A percentile compares a stretch with the other conserved stretches of the same genome.
Evolutionary conservation across 1,140 invertebrate genomes (phyloP).

Genomic region (Dermatophagoides farinae): DNA sequence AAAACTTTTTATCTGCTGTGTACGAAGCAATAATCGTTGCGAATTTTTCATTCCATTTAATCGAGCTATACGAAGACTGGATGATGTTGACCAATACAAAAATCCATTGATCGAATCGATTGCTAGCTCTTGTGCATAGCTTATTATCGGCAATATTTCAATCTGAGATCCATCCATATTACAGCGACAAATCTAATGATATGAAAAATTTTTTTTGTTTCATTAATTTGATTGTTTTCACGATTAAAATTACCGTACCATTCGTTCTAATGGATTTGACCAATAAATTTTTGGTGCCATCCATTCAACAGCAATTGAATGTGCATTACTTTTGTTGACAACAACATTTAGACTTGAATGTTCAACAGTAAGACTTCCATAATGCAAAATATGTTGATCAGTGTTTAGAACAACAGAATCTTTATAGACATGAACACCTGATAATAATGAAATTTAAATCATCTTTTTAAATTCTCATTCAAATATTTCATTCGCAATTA

Average conservation of each 20-base stretch:
- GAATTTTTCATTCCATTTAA: constrained; percentile 58
- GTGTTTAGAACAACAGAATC: constrained; percentile 48
- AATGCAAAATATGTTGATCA: constrained; percentile 44
- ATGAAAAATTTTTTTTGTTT: constrained; percentile 12
- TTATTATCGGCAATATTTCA: constrained; percentile 52
- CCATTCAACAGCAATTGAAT: constrained; percentile 65
- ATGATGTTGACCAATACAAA: constrained; percentile 59
- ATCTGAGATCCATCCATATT: constrained; percentile 42
- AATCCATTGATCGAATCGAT: constrained; percentile 58
- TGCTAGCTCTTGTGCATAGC: constrained; percentile 51
- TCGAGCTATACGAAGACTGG: constrained; percentile 50
- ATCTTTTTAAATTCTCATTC: not conserved
- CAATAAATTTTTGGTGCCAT: constrained; percentile 68
- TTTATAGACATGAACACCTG: constrained; percentile 27
- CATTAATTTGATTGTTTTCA: not conserved
- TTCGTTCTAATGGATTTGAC: constrained; percentile 58
- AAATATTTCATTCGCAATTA: too few species aligned
- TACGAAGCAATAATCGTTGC: constrained; percentile 47
- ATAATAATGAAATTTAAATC: constrained; percentile 36
- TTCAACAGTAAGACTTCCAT: constrained; percentile 36
- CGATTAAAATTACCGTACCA: constrained; percentile 19
- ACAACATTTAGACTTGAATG: constrained; percentile 31
- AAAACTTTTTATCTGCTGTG: constrained; percentile 35
- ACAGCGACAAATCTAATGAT: constrained; percentile 38
- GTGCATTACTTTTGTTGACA: constrained; percentile 43